Evolutionary conservation across 2,888 invertebrate species (phyloP), one percentile per base, ranked within the genome.

Genomic region (Acrocyrtus sp.): DNA sequence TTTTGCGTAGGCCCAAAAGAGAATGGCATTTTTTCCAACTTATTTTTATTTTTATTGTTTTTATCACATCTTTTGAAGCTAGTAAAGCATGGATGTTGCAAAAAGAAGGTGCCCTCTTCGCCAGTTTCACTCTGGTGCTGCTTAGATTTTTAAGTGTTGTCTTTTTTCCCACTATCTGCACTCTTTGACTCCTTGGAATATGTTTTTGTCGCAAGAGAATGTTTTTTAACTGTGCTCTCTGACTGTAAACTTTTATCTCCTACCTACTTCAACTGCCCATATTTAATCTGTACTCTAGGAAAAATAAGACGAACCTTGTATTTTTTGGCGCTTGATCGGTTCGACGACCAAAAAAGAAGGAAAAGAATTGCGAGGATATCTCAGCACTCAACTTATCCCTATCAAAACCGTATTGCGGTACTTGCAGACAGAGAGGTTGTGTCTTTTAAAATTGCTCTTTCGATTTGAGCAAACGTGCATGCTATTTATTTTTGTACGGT

Each of bases 11-110:
- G 67, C 17, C 60, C 60, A 1, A 58, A 67, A 67, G 48, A 60
- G 67, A 67, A 67, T 67, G 67, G 67, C 67, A 67, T 51, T 51
- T 58, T 67, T 67, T 60, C 67, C n/a, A n/a, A n/a, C n/a, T n/a
- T n/a, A n/a, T n/a, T 58, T 67, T 53, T 22, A 58, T 19, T 43
- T 24, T 57, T 48, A 57, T 24, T 26, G 39, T 54, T 27, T 26
- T 3, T 57, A 22, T 26, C 43, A 41, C 57, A 15, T 43, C 57
- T 57, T 57, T 43, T 43, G 41, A 43, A 57, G 24, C 47, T n/a
- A 47, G 5, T 15, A n/a, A 17, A 47, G 17, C 47, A 12, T 12
- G 10, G n/a, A 43, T 43, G 26, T 29, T 41, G 17, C 47, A 60
- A n/a, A 27, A 34, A 60, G 39, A 12, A 56, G 24, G 39, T 22